A percentile compares a stretch with the other conserved stretches of the same genome.
These are phyloP conservation scores for Atractosteus spatula DNA, from an alignment of 2,113 vertebrate genomes.

Conservation along the genomic window DNA sequence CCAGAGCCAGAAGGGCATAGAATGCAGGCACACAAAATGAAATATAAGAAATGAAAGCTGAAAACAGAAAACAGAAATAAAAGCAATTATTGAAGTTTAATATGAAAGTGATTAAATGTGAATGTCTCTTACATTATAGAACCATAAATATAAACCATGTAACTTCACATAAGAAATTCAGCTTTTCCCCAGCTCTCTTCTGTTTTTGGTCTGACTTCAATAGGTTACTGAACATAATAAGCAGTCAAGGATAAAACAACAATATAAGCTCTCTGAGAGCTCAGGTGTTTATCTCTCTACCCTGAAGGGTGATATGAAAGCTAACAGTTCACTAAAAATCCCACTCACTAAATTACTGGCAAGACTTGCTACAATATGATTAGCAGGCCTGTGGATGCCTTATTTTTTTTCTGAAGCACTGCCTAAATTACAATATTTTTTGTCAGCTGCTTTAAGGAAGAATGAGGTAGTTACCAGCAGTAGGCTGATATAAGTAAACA, in stretches of 20 bases:
- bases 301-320: neutral
- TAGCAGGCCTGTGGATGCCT: neutral
- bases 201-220: too few species aligned
- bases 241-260: neutral
- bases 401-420: neutral
- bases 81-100: too few species aligned
- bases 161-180: too few species aligned
- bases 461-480: neutral
- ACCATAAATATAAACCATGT: too few species aligned
- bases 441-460: neutral
- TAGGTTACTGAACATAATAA: neutral
- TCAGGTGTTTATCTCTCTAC: neutral
- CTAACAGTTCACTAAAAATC: too few species aligned
- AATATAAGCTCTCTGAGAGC: neutral
- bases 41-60: too few species aligned
- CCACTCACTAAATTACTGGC: neutral
- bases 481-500: neutral
- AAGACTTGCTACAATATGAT: neutral
- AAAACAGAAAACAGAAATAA: too few species aligned
- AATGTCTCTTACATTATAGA: too few species aligned
- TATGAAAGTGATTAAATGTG: too few species aligned
- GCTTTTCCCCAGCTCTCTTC: too few species aligned
- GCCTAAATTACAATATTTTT: neutral
- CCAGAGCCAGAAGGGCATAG: too few species aligned
- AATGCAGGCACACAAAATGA: too few species aligned